Evolutionary conservation across 2,113 vertebrate genomes (phyloP).

Genomic region (Donacobius atricapilla): DNA sequence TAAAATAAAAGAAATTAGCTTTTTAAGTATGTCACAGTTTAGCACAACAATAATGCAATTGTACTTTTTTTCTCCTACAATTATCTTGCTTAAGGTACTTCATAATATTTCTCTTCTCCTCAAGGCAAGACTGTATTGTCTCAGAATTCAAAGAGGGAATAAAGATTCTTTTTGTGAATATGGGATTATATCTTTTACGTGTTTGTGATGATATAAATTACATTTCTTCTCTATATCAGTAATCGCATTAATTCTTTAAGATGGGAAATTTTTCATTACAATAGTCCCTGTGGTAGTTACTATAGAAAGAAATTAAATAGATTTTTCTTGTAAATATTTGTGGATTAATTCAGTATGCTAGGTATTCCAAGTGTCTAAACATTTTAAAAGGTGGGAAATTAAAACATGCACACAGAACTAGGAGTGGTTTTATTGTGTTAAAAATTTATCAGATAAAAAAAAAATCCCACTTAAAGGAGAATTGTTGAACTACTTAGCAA

Average conservation of each 20-base stretch:
- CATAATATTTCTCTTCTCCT: constrained; percentile 68
- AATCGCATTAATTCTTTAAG: constrained; percentile 69
- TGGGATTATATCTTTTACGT: constrained; percentile 66
- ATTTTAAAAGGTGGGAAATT: constrained; percentile 57
- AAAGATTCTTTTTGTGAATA: constrained; percentile 61
- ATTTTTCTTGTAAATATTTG: constrained; percentile 68
- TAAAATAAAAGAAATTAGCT: constrained; percentile 69
- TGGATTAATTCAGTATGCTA: constrained; percentile 47
- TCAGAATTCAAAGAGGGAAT: constrained; percentile 64
- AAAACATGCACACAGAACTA: constrained; percentile 22
- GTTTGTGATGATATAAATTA: constrained; percentile 68
- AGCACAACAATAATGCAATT: constrained; percentile 69
- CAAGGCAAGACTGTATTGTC: constrained; percentile 67
- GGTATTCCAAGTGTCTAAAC: constrained; percentile 56
- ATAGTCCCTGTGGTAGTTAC: constrained; percentile 70
- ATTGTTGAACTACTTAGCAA: constrained; percentile 53
- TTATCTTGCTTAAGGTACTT: constrained; percentile 71
- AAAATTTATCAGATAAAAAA: constrained; percentile 51
- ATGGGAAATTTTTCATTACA: constrained; percentile 68
- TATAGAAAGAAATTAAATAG: constrained; percentile 59
- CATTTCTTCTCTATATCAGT: constrained; percentile 61
- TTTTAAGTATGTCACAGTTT: constrained; percentile 71
- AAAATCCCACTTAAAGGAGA: constrained; percentile 49
- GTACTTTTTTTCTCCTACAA: constrained; percentile 59
- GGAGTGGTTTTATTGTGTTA: constrained; percentile 49